Base-by-base conservation (phyloP, 2,888 invertebrate genomes). In the Esperia sulphurella region DNA sequence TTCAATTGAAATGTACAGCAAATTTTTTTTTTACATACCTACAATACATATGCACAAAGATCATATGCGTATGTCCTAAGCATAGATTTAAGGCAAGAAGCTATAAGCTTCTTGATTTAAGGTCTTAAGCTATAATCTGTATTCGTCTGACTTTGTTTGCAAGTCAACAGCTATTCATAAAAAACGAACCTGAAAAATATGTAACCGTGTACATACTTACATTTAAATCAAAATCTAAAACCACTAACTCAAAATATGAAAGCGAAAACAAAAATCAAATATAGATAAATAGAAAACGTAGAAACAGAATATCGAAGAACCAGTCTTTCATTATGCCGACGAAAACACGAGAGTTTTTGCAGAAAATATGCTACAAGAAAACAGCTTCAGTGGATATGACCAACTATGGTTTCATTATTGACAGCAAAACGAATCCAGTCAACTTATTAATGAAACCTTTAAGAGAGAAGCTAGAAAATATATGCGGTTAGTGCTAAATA, bases 331-430 rank as follows among this genome's bases (percentile, higher is more conserved):
- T 6, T 9, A 72, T 80, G 75, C 63, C 76, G 0, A 33, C 56
- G 0, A 63, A 66, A 40, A 77, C 76, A 0, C 73, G 58, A 48
- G 55, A 68, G 5, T 78, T 82, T 10, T 63, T 82, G 5, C 68
- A 75, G 50, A 80, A 70, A 57, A 65, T 82, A 12, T 75, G 79
- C 48, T 71, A 67, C 46, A 74, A 58, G 46, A 57, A 65, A 44
- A 56, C 71, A 0, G 74, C 76, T 0, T 75, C 75, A 0, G 59
- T 75, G 9, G 82, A 82, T 47, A 82, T 82, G 82, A 82, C 78
- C 0, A 63, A 59, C 12, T 57, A 72, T 40, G 82, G 82, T 1
- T 82, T 82, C 41, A 61, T 75, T 10, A 58, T 46, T 13, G 74
- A 79, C 43, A 71, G 66, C 31, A 70, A 71, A 46, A 14, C 62